Evolutionary conservation across 1,140 invertebrate genomes (phyloP), one percentile per base, ranked within the genome.

Genomic region (Drosophila neocordata): DNA sequence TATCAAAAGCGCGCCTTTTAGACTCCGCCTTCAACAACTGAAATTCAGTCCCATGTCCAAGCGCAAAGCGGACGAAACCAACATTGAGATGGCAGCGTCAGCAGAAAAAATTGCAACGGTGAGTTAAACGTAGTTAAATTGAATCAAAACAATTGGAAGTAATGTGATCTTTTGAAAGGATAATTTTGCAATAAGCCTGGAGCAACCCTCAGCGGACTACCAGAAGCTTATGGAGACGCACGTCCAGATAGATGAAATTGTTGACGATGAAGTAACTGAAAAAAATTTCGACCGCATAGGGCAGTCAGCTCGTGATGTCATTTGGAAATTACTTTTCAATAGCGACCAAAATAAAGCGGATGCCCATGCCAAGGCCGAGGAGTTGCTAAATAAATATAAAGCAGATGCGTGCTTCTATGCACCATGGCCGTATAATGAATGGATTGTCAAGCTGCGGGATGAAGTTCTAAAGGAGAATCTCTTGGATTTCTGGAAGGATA

Each of bases 401-500:
- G 59, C 71, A 1, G 88, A 91, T 37, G 82, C 89, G 0, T 38
- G 76, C 22, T 90, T 91, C 59, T 90, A 82, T 53, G 59, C 62
- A 0, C 85, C 90, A 0, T 71, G 38, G 44, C 35, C 63, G 1
- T 91, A 91, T 34, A 91, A 91, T 15, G 65, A 81, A 5, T 91
- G 90, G 90, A 90, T 91, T 44, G 48, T 70, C 0, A 71, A 48
- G 35, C 11, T 91, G 15, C 72, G 90, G 4, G 85, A 90, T 24
- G 88, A 90, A 48, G 38, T 91, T 3, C 44, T 91, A 0, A 73
- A 85, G 51, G 38, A 59, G 0, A 24, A 91, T 1, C 56, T 79
- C 8, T 11, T 91, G 2, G 76, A 85, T 6, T 91, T 91, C 35
- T 91, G 90, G 90, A 69, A 76, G 1, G 62, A 91, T 0, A 56